Conservation (phyloP, 2,888 invertebrate species). For the Apodemia mormo region DNA sequence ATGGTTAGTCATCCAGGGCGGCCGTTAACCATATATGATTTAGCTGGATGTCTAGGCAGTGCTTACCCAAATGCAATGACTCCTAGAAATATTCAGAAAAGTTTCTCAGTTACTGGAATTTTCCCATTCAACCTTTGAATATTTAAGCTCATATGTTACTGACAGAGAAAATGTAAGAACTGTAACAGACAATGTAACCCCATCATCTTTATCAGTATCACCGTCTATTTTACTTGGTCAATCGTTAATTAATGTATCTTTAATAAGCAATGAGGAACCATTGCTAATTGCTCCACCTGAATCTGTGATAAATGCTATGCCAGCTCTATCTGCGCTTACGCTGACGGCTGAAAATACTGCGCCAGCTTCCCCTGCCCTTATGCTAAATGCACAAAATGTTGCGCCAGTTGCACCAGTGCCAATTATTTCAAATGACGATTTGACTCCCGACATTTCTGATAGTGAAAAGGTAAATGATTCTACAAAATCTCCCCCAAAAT, state of each 20-base stretch:
- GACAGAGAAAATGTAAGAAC: constrained; percentile 31
- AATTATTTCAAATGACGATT: constrained; percentile 16
- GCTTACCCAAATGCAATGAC: constrained; percentile 40
- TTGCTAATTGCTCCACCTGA: too few relatives aligned
- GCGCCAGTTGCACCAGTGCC: constrained; percentile 8
- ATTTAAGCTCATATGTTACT: constrained; percentile 38
- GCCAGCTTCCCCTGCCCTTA: constrained; percentile 1
- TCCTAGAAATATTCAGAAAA: constrained; percentile 43
- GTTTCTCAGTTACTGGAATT: constrained; percentile 46
- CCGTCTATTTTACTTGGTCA: constrained; percentile 5
- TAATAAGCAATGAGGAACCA: too few relatives aligned
- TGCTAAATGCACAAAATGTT: constrained; percentile 10
- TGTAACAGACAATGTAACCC: constrained; percentile 17
- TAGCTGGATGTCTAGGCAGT: constrained; percentile 39
- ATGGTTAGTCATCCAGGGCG: constrained; percentile 48
- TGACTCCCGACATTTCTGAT: constrained; percentile 18
- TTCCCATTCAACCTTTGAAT: constrained; percentile 43
- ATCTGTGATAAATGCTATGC: too few relatives aligned
- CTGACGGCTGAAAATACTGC: background rate
- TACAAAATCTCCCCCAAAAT: constrained; percentile 7
- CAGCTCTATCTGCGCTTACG: too few relatives aligned
- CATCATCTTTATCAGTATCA: constrained; percentile 13
- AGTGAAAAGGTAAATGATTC: constrained; percentile 12
- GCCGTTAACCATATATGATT: constrained; percentile 50
- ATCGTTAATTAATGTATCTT: background rate